Evolutionary conservation across 2,888 invertebrate genomes (phyloP), one percentile per base, ranked within the genome.

Genomic region (Carterocephalus palaemon): DNA sequence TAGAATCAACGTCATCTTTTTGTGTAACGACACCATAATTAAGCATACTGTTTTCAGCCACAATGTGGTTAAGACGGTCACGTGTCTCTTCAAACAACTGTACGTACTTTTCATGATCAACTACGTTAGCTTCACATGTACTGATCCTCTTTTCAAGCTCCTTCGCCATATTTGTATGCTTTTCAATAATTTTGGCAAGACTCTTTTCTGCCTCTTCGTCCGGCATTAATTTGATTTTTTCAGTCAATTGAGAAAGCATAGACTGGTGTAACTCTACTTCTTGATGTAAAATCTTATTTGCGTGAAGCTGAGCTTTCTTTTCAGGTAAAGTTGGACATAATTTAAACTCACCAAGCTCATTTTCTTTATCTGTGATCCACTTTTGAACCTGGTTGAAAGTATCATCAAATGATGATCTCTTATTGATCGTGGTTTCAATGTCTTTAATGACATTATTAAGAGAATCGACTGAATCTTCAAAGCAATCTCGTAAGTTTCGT

Each of bases 351-450:
- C 91, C 90, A 1, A 92, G 90, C 20, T 96, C 85, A 66, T 93
- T 93, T 34, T 90, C 89, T 67, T 94, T 93, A 0, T 96, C 96
- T 42, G 89, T 89, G 16, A 98, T 89, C 95, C 97, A 98, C 65
- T 92, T 91, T 55, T 93, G 92, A 4, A 97, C 92, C 88, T 96
- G 96, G 32, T 92, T 92, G 57, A 95, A 93, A 51, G 95, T 96
- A 60, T 97, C 97, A 70, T 97, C 97, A 70, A 98, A 96, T 1
- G 96, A 96, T 2, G 95, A 95, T 74, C 97, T 90, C 60, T 97
- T 95, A 69, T 96, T 93, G 50, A 97, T 90, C 23, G 94, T 93
- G 1, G 93, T 93, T 84, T 98, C 97, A 9, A 96, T 92, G 60
- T 93, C 92, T 71, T 96, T 96, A 54, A 95, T 91, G 1, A 95